Conservation (phyloP, 30 jellyfish, hydroid and myxozoan species). For the Aurelia aurita complex sp. Pacific region DNA sequence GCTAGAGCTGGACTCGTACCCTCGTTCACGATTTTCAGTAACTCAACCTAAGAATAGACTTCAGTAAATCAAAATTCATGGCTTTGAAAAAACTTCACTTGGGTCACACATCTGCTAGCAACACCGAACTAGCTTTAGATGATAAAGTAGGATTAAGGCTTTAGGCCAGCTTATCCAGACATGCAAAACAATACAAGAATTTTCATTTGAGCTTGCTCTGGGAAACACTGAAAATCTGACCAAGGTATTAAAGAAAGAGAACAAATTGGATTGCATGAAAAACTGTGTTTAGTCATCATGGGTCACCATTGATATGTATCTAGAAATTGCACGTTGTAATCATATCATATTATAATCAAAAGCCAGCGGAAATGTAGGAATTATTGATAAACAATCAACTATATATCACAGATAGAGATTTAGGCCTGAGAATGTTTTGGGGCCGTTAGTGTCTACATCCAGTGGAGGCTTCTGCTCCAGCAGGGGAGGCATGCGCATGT, state of each 20-base stretch:
- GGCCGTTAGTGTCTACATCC: too few relatives aligned
- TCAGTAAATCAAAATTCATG: conserved; percentile 13
- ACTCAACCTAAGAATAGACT: too few relatives aligned
- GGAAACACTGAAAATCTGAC: conserved; percentile 65
- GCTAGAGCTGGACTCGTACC: too few relatives aligned
- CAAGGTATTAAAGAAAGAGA: conserved; percentile 47
- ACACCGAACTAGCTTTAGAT: conserved; percentile 71
- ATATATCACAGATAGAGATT: too few relatives aligned
- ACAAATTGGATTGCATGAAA: conserved; percentile 41
- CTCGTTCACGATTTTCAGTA: too few relatives aligned
- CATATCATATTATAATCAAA: conserved; percentile 12
- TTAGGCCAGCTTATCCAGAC: conserved; percentile 56
- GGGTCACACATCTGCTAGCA: conserved; percentile 69
- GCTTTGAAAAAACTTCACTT: conserved; percentile 26
- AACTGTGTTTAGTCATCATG: conserved; percentile 30
- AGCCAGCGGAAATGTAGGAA: conserved; percentile 15
- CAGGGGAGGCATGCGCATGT: too few relatives aligned
- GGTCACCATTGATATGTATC: conserved; percentile 56
- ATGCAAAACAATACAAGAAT: conserved; percentile 51
- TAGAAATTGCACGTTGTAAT: conserved; percentile 29
- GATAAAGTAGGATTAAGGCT: conserved; percentile 47
- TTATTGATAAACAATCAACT: neutral
- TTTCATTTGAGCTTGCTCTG: conserved; percentile 60
- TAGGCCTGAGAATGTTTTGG: too few relatives aligned
- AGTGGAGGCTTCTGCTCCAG: too few relatives aligned